Conservation (phyloP, 2,888 invertebrate species). For the Tiphia femorata region DNA sequence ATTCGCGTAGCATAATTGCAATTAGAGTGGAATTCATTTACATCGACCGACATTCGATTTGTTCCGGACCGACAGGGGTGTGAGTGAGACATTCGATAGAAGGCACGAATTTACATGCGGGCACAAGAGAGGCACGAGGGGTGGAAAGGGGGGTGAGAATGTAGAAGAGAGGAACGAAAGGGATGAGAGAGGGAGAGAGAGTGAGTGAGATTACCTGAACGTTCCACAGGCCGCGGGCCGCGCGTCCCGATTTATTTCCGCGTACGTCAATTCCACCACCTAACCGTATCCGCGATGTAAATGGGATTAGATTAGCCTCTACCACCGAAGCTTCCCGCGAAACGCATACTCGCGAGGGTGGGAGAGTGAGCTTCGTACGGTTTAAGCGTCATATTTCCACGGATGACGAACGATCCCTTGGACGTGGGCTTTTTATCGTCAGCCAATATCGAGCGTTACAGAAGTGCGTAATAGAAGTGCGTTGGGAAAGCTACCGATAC, state of each 20-base stretch:
- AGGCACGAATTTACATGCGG: slow-evolving; percentile 43
- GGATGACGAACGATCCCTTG: slow-evolving; percentile 21
- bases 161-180: no score
- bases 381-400: background rate
- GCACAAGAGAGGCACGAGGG: no score
- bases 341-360: no score
- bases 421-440: no score
- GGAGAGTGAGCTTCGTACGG: background rate
- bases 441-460: no score
- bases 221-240: slow-evolving; percentile 3
- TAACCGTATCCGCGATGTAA: slow-evolving; percentile 40
- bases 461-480: no score
- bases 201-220: slow-evolving; percentile 18
- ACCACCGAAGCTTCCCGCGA: slow-evolving; percentile 10
- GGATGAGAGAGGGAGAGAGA: background rate
- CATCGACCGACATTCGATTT: slow-evolving; percentile 51
- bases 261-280: slow-evolving; percentile 42
- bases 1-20: slow-evolving; percentile 48
- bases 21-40: slow-evolving; percentile 55
- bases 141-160: no score
- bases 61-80: no score
- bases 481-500: no score
- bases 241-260: slow-evolving; percentile 47
- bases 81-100: no score
- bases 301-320: slow-evolving; percentile 44